Base-by-base conservation (phyloP, 2,797 vertebrate species). In the Acestrorhynchus altus region DNA sequence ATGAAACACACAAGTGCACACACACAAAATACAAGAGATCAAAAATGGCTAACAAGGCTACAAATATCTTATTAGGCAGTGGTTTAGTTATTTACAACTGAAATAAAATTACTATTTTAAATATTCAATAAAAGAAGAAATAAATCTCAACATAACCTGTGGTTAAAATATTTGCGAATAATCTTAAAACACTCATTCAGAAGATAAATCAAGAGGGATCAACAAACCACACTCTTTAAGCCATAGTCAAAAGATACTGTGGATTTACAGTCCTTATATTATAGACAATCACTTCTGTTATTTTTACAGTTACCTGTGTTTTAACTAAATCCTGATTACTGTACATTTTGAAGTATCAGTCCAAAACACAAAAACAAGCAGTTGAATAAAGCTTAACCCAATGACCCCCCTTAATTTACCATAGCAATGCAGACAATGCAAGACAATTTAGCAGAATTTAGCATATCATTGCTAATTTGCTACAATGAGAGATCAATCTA, bases 1-100 rank as follows among this genome's bases (percentile, higher is more conserved):
- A 84, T 16, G 66, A 2, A 28, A 46, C 18, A 70, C 1, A 64
- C 1, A 8, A 31, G 15, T 4, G 13, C 54, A 72, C 42, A 76
- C 47, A 57, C 40, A 72, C 46, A 67, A 52, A 42, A 47, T 2
- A 24, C 40, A 66, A 20, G 35, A 39, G 8, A 24, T 52, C 49
- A 52, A 20, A 35, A 10, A 16, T 4, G 16, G 5, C 4, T 42
- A 13, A 11, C 20, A 39, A 20, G 4, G 31, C 60, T n/a, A 40
- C n/a, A 11, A 20, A 63, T 40, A 18, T 63, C 13, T 16, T 40
- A 20, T 12, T n/a, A 10, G 18, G 24, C 20, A 59, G 4, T 28
- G 20, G 22, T 56, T 56, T 56, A 9, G 42, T 44, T 44, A 13
- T 4, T 9, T 1, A 13, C 13, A 4, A 35, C 31, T 35, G 31